Percentiles rank a stretch among this genome's conserved stretches.
These are phyloP conservation scores for Elephas maximus DNA, from an alignment of 2,113 vertebrate genomes.

Conservation along the genomic window DNA sequence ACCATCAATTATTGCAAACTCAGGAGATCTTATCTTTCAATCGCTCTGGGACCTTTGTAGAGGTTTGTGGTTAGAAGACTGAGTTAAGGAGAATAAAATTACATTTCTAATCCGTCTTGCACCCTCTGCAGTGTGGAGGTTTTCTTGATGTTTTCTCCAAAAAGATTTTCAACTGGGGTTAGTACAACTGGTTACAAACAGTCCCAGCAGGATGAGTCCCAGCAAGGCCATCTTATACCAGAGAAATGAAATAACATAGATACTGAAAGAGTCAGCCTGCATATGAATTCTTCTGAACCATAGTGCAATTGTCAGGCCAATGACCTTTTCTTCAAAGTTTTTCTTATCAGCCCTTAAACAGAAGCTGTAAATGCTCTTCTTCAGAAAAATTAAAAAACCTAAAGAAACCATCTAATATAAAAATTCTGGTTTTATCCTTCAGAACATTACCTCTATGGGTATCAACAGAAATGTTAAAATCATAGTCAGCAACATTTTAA, in stretches of 20 bases:
- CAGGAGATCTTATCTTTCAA: conserved; percentile 70
- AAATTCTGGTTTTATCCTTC: conserved; percentile 23
- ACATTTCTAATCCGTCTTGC: conserved; percentile 67
- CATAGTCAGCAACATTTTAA: background rate
- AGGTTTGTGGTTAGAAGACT: conserved; percentile 80
- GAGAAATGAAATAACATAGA: conserved; percentile 32
- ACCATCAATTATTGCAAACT: conserved; percentile 76
- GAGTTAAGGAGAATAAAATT: conserved; percentile 71
- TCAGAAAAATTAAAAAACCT: conserved; percentile 9
- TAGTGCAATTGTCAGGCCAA: background rate
- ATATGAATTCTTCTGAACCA: conserved; percentile 37
- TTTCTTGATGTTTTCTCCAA: conserved; percentile 64
- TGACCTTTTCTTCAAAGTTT: conserved; percentile 33
- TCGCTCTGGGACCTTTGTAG: conserved; percentile 60
- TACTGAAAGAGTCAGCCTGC: background rate
- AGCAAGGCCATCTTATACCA: background rate
- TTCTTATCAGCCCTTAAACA: background rate
- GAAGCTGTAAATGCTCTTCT: background rate
- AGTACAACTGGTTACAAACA: background rate
- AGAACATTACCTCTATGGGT: background rate
- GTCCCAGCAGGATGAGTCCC: background rate
- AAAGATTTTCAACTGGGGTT: conserved; percentile 37
- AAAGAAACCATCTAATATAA: conserved; percentile 25
- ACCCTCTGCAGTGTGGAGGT: conserved; percentile 9
- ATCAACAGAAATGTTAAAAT: conserved; percentile 26